Evolutionary conservation across 2,888 invertebrate genomes (phyloP).

Genomic region (Eucriotettix oculatus): DNA sequence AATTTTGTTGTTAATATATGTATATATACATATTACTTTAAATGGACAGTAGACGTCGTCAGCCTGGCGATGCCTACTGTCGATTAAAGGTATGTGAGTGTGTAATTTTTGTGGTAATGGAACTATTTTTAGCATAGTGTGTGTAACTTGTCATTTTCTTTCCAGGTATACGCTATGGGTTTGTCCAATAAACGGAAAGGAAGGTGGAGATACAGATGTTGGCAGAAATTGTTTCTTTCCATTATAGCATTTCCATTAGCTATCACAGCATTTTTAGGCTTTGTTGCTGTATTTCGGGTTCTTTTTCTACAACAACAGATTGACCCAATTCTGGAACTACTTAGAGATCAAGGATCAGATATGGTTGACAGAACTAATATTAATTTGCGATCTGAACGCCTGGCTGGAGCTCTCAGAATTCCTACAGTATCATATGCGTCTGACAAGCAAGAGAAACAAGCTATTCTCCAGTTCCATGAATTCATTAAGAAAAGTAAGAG

Average conservation of each 20-base stretch:
- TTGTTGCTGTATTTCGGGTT: constrained; percentile 11
- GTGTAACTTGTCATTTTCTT: not conserved
- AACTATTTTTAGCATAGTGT: no score
- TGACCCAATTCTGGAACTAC: constrained; percentile 6
- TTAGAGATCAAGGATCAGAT: constrained; percentile 10
- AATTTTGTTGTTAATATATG: no score
- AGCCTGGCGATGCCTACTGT: no score
- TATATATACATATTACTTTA: no score
- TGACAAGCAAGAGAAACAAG: constrained; percentile 16
- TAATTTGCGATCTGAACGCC: constrained; percentile 13
- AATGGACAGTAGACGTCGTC: no score
- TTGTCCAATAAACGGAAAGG: constrained; percentile 11
- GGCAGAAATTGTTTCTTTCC: constrained; percentile 11
- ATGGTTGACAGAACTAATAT: constrained; percentile 13
- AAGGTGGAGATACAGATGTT: constrained; percentile 11
- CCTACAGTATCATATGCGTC: constrained; percentile 17
- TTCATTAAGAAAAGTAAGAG: constrained; percentile 17
- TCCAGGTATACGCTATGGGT: constrained; percentile 4
- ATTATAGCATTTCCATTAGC: constrained; percentile 10
- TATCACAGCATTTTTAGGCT: constrained; percentile 6
- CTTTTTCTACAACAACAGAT: constrained; percentile 6
- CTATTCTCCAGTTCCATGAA: constrained; percentile 15
- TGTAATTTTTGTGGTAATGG: not conserved
- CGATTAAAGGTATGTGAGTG: no score
- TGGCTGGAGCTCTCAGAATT: constrained; percentile 17